Percentiles rank a stretch among this genome's conserved stretches.
These are phyloP conservation scores for Athrips mouffetella DNA, from an alignment of 2,888 invertebrate genomes.

Conservation along the genomic window DNA sequence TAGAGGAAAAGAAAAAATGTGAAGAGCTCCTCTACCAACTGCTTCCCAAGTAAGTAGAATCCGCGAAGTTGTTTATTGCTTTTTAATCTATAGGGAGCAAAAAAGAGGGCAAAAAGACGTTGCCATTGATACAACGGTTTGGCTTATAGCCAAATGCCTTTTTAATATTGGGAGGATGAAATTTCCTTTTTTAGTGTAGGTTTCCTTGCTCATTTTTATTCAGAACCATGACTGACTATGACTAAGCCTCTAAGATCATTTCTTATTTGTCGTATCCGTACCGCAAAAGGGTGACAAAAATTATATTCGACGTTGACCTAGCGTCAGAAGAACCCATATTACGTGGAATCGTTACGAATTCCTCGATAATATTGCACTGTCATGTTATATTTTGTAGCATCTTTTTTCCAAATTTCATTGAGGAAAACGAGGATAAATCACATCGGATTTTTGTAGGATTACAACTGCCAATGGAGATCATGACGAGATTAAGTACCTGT, in stretches of 20 bases:
- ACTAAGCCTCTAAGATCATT: neutral
- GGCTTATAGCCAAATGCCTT: constrained; percentile 1
- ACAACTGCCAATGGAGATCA: too few species aligned
- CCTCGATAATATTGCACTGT: too few species aligned
- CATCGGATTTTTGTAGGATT: too few species aligned
- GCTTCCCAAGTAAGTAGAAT: constrained; percentile 88
- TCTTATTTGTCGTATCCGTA: neutral
- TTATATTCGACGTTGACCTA: too few species aligned
- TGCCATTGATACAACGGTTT: neutral
- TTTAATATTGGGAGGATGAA: neutral
- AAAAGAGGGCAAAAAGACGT: neutral
- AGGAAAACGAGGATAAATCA: too few species aligned
- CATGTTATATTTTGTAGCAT: too few species aligned
- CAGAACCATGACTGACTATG: neutral
- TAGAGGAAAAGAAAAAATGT: constrained; percentile 98
- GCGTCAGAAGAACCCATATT: too few species aligned
- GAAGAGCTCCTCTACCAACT: constrained; percentile 97
- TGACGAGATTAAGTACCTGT: too few species aligned
- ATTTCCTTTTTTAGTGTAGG: neutral
- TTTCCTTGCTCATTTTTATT: neutral
- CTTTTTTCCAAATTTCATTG: too few species aligned
- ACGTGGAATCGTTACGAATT: too few species aligned
- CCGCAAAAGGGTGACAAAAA: too few species aligned
- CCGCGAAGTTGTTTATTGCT: neutral
- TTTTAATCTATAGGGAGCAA: too few species aligned